phyloP scores from a whole-genome alignment of 2,113 vertebrate species.

The Pituophis catenifer region DNA sequence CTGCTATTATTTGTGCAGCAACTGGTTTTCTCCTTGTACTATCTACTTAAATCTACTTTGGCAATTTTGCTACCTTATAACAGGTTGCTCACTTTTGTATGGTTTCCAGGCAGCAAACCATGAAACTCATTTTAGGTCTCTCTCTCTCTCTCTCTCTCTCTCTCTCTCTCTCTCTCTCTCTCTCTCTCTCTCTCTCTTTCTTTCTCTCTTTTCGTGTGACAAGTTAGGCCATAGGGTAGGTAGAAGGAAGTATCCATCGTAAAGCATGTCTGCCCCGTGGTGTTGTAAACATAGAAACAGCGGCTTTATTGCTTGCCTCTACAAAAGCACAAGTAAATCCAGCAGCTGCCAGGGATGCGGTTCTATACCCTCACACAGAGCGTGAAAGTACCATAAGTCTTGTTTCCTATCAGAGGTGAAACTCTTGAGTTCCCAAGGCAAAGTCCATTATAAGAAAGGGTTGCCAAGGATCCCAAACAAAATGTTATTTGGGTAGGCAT shows the following conservation, averaged over 20 bases:
- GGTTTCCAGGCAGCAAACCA: neutral
- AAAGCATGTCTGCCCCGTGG: slow-evolving; percentile 1
- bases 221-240: neutral
- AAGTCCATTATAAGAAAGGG: neutral
- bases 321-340: neutral
- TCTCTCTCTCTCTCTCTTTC: too few relatives aligned
- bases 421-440: neutral
- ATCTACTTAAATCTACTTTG: neutral
- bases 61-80: neutral
- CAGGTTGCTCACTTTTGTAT: neutral
- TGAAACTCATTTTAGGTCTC: neutral
- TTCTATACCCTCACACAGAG: neutral
- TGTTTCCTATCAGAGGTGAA: neutral
- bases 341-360: neutral
- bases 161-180: too few relatives aligned
- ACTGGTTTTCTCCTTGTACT: neutral
- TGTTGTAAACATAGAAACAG: slow-evolving; percentile 2
- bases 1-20: slow-evolving; percentile 2
- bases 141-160: neutral
- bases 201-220: neutral
- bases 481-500: neutral
- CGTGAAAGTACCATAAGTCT: neutral
- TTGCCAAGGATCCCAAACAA: neutral
- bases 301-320: neutral
- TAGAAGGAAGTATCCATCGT: neutral